phyloP scores from a whole-genome alignment of 2,888 invertebrate genomes.

The Drosophila glabriapex region DNA sequence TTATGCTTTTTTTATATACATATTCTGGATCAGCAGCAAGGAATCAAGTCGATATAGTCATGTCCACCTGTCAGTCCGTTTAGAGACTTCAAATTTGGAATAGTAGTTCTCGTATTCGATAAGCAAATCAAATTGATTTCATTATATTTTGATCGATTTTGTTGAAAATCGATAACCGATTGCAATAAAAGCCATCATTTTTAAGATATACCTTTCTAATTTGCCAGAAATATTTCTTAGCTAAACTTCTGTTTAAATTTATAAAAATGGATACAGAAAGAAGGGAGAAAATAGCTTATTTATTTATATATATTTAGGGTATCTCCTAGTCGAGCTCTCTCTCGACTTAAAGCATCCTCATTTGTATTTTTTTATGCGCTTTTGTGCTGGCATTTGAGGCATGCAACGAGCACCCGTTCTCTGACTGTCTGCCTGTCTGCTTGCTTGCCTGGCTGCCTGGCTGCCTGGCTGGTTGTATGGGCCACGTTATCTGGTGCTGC shows the following conservation, averaged over 20 bases:
- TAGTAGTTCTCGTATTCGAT: neutral
- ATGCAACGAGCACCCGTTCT: slow-evolving; percentile 37
- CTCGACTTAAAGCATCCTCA: neutral
- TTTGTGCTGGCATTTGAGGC: slow-evolving; percentile 71
- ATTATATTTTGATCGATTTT: neutral
- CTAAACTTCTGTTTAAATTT: neutral
- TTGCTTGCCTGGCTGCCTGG: neutral
- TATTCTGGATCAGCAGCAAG: neutral
- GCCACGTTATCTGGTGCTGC: slow-evolving; percentile 2
- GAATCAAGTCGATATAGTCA: neutral
- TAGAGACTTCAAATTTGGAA: neutral
- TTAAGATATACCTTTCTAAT: neutral
- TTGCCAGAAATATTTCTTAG: neutral
- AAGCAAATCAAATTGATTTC: neutral
- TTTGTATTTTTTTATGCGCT: slow-evolving; percentile 39
- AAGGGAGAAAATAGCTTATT: neutral
- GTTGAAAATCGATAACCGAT: neutral
- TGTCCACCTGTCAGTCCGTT: neutral
- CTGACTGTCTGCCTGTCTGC: slow-evolving; percentile 2
- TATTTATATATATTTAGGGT: neutral
- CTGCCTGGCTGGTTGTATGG: neutral
- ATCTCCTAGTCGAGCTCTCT: neutral
- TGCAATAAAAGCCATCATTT: no score
- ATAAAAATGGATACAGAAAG: neutral
- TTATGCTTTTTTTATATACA: neutral